Evolutionary conservation across 2,797 vertebrate species (phyloP).

Genomic region (Mico argentatus): DNA sequence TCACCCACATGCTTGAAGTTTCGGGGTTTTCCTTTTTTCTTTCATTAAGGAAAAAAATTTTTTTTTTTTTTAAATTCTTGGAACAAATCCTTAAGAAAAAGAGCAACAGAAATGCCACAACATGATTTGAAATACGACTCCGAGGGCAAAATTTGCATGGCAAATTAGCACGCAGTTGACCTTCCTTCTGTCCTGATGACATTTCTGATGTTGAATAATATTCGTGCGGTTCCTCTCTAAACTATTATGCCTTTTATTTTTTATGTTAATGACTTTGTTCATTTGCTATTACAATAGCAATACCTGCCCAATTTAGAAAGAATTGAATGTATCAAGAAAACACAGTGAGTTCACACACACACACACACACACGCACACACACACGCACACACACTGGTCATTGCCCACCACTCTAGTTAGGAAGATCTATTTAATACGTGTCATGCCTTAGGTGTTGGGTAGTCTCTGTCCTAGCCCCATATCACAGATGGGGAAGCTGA

Average conservation of each 20-base stretch:
- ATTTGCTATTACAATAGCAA: background rate
- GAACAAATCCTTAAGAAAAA: constrained; percentile 46
- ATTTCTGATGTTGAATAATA: constrained; percentile 53
- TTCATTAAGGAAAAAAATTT: background rate
- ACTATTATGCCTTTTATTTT: constrained; percentile 4
- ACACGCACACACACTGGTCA: background rate
- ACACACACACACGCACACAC: too few species aligned
- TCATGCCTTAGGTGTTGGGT: background rate
- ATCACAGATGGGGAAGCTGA: constrained; percentile 28
- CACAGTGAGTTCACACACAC: accelerated
- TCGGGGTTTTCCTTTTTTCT: constrained; percentile 25
- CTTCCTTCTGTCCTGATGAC: constrained; percentile 45
- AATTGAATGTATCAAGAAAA: background rate
- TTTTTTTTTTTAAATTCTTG: background rate
- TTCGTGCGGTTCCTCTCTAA: background rate
- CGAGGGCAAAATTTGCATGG: background rate
- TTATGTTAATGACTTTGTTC: constrained; percentile 28
- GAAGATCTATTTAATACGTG: background rate
- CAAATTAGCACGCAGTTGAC: constrained; percentile 64
- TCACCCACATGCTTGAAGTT: constrained; percentile 60
- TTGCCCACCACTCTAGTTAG: background rate
- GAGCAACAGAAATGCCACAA: constrained; percentile 42
- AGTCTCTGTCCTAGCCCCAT: background rate
- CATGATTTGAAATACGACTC: constrained; percentile 46
- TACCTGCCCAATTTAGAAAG: constrained; percentile 13